Conservation (phyloP, 2,888 invertebrate genomes). For the Tiliacea aurago region DNA sequence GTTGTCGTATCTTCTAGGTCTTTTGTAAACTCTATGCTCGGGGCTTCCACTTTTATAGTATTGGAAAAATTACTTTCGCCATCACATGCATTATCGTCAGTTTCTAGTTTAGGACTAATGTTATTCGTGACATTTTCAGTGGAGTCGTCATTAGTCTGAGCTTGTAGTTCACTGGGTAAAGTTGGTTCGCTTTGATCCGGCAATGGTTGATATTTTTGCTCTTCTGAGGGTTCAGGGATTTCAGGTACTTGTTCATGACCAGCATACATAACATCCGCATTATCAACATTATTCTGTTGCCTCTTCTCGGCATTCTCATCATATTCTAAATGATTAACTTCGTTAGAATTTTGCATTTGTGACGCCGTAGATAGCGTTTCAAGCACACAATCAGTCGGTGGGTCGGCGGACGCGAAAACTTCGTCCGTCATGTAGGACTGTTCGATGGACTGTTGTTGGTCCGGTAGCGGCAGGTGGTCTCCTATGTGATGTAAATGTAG, state of each 20-base stretch:
- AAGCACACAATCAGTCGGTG: constrained; percentile 74
- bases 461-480: constrained; percentile 77
- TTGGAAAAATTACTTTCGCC: constrained; percentile 60
- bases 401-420: constrained; percentile 74
- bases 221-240: constrained; percentile 74
- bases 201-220: constrained; percentile 68
- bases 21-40: constrained; percentile 48
- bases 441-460: constrained; percentile 82
- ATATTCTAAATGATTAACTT: constrained; percentile 78
- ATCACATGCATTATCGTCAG: constrained; percentile 46
- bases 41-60: constrained; percentile 55
- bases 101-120: constrained; percentile 39
- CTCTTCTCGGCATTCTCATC: constrained; percentile 78
- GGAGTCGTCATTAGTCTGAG: constrained; percentile 44
- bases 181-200: constrained; percentile 77
- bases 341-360: constrained; percentile 72
- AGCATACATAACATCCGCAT: constrained; percentile 75
- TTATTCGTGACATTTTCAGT: constrained; percentile 35
- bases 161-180: constrained; percentile 66
- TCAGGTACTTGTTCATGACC: constrained; percentile 82
- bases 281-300: constrained; percentile 74
- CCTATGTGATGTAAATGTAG: constrained; percentile 85
- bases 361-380: constrained; percentile 74
- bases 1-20: constrained; percentile 69
- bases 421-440: constrained; percentile 82